Evolutionary conservation across 1,140 invertebrate species (phyloP), one percentile per base, ranked within the genome.

Genomic region (Eumaeus atala): DNA sequence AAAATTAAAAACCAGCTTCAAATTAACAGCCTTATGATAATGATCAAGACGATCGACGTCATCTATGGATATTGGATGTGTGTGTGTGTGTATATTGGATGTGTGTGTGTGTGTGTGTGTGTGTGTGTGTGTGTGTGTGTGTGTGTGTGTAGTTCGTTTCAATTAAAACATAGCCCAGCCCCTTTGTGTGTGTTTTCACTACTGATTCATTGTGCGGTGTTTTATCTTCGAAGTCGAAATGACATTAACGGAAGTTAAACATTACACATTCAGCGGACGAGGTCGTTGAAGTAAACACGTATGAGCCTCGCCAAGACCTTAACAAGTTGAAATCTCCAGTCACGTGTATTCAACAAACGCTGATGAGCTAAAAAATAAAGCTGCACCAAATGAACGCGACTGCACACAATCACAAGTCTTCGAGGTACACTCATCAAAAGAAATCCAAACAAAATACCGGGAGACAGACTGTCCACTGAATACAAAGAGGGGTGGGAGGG

Each of bases 351-450:
- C 50, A 51, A 42, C 48, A 40, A 58, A 53, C 35, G 48, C 58
- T 59, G 58, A 59, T 59, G 58, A 59, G 53, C 38, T 49, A 59
- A 57, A 65, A 72, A 72, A 53, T 53, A 62, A 63, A 66, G 63
- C 56, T 65, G 51, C 57, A 60, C 51, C 64, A 67, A 73, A 69
- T 70, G 63, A 77, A 63, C 62, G 70, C 73, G 71, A 71, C 72
- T 71, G 72, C 67, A 66, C 61, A 62, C 60, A 66, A 66, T 68
- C 63, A 65, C 63, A 62, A 64, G 64, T 67, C 67, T 73, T 62
- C 65, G 58, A 66, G 52, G 16, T 42, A 54, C 52, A 52, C 49
- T 66, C 64, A 66, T 66, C 64, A 66, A 66, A 66, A 66, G 64
- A 66, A 66, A 66, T 62, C 60, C 60, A 59, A 54, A 62, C 51